A percentile compares a stretch with the other conserved stretches of the same genome.
These are phyloP conservation scores for Pedicia rivosa DNA, from an alignment of 2,888 invertebrate species.

Conservation along the genomic window DNA sequence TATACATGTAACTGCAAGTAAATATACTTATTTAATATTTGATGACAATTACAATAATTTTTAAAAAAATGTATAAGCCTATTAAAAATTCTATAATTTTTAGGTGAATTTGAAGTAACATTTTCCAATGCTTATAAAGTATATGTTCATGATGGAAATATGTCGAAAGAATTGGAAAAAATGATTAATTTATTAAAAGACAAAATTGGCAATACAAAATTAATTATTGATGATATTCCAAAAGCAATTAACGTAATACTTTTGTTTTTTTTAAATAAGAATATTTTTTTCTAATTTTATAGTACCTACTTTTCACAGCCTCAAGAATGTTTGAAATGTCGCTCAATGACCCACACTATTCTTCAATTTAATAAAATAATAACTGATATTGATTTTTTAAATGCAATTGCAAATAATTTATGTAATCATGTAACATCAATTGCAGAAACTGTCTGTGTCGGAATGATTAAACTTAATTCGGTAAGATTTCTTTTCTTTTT, in stretches of 20 bases:
- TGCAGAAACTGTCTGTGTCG: not conserved
- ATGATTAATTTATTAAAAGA: too few relatives aligned
- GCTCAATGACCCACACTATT: not conserved
- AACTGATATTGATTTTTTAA: not conserved
- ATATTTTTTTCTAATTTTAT: not conserved
- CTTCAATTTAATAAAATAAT: not conserved
- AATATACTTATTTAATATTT: too few relatives aligned
- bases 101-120: too few relatives aligned
- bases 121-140: too few relatives aligned
- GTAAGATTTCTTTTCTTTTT: too few relatives aligned
- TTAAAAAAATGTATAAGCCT: too few relatives aligned
- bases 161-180: too few relatives aligned
- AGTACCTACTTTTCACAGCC: not conserved
- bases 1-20: too few relatives aligned
- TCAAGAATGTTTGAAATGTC: constrained; percentile 1
- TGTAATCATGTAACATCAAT: not conserved
- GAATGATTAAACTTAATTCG: not conserved
- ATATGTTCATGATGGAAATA: too few relatives aligned
- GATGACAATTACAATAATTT: too few relatives aligned
- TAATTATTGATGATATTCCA: constrained; percentile 1
- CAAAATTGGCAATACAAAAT: not conserved
- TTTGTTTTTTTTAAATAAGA: not conserved
- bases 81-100: too few relatives aligned
- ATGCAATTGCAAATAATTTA: not conserved
- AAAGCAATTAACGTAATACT: constrained; percentile 1